Percentiles rank a stretch among this genome's conserved stretches.
Conservation (phyloP, 2,113 vertebrate species). For the Pedetes capensis region DNA sequence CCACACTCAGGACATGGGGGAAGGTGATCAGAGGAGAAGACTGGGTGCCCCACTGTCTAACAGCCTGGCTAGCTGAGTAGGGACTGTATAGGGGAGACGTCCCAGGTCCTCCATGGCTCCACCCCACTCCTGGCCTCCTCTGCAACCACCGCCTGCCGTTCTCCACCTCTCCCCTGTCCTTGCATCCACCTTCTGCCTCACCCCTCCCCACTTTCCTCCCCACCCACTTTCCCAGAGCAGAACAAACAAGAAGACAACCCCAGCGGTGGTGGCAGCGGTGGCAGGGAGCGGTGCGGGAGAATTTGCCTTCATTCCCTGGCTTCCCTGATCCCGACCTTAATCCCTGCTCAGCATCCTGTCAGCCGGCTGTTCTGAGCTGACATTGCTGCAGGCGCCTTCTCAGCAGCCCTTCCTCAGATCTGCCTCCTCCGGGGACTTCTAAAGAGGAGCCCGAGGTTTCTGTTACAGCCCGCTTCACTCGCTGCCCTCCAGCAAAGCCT, state of each 20-base stretch:
- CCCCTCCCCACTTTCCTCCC: neutral
- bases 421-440: constrained; percentile 85
- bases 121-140: neutral
- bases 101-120: neutral
- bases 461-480: constrained; percentile 81
- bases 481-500: constrained; percentile 84
- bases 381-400: constrained; percentile 90
- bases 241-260: constrained; percentile 80
- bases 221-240: constrained; percentile 49
- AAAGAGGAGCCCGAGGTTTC: constrained; percentile 88
- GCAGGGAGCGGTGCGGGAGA: constrained; percentile 16
- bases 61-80: neutral
- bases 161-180: neutral
- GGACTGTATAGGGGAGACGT: neutral
- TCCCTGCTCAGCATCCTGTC: constrained; percentile 87
- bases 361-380: constrained; percentile 87
- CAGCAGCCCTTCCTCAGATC: constrained; percentile 87
- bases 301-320: constrained; percentile 78
- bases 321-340: constrained; percentile 87
- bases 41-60: neutral
- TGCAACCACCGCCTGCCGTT: neutral
- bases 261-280: constrained; percentile 7
- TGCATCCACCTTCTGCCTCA: neutral
- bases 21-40: neutral
- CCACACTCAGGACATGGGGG: neutral